Conservation (phyloP, 2,113 vertebrate species). For the Cyphomyrus discorhynchus region DNA sequence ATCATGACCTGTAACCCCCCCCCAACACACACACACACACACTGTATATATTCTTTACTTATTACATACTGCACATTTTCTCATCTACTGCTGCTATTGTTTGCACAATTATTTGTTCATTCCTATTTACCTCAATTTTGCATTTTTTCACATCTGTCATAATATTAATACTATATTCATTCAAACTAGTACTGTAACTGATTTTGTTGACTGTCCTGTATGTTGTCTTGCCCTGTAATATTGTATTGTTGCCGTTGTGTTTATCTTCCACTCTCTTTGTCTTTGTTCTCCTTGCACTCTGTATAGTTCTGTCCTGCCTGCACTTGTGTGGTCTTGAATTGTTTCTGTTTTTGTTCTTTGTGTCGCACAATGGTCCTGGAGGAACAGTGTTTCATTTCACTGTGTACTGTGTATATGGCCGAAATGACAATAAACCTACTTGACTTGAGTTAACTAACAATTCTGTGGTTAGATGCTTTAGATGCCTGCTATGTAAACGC, state of each 20-base stretch:
- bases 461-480: not conserved
- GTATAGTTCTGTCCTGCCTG: not conserved
- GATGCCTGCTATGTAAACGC: not conserved
- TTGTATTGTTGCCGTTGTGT: not conserved
- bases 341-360: not conserved
- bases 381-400: not conserved
- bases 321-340: not conserved
- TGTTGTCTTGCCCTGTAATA: not conserved
- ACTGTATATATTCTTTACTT: too few species aligned
- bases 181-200: not conserved
- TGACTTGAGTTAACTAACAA: not conserved
- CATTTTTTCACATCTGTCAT: too few species aligned
- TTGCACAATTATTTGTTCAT: too few species aligned
- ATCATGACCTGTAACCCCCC: too few species aligned
- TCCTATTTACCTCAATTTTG: too few species aligned
- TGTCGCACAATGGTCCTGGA: not conserved
- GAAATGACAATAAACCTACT: not conserved
- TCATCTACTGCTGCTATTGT: too few species aligned
- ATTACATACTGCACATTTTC: too few species aligned
- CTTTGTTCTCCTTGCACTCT: not conserved
- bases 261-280: not conserved
- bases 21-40: too few species aligned
- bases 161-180: not conserved
- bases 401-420: not conserved
- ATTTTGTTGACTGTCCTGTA: not conserved